A percentile compares a stretch with the other conserved stretches of the same genome.
phyloP scores from a whole-genome alignment of 2,888 invertebrate species.

The Achlya flavicornis region DNA sequence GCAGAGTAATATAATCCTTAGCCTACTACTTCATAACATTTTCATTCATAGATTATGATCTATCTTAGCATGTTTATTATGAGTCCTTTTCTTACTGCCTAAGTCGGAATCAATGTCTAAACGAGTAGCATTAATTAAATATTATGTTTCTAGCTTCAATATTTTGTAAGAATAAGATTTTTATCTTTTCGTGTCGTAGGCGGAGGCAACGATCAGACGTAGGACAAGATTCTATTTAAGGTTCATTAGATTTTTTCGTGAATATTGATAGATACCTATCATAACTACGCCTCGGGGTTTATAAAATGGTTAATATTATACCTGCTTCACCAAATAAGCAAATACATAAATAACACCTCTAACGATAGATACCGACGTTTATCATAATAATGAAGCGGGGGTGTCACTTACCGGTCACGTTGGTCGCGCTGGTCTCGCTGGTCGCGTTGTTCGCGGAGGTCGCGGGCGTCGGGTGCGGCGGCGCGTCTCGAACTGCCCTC shows the following conservation, averaged over 20 bases:
- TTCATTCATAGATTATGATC: too few species aligned
- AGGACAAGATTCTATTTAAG: conserved; percentile 74
- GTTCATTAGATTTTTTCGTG: conserved; percentile 52
- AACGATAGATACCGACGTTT: conserved; percentile 1
- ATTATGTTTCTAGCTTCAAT: conserved; percentile 41
- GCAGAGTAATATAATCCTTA: conserved; percentile 1
- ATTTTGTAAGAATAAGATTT: conserved; percentile 23
- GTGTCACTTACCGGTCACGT: conserved; percentile 70
- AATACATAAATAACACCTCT: conserved; percentile 13
- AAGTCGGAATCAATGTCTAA: conserved; percentile 63
- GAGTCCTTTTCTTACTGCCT: conserved; percentile 49
- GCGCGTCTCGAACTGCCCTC: conserved; percentile 85
- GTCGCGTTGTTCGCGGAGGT: conserved; percentile 45
- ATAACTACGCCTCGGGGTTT: conserved; percentile 25
- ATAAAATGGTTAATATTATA: conserved; percentile 16
- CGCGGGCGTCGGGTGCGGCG: conserved; percentile 71
- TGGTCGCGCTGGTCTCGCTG: background rate
- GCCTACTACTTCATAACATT: background rate
- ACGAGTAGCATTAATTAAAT: conserved; percentile 68
- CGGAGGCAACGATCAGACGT: conserved; percentile 56
- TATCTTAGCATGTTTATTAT: conserved; percentile 31
- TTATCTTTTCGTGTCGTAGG: conserved; percentile 53
- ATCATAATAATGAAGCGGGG: conserved; percentile 13
- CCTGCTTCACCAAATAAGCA: conserved; percentile 13
- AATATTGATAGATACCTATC: conserved; percentile 28